Conservation (phyloP, 2,797 vertebrate species). For the Champsocephalus esox region DNA sequence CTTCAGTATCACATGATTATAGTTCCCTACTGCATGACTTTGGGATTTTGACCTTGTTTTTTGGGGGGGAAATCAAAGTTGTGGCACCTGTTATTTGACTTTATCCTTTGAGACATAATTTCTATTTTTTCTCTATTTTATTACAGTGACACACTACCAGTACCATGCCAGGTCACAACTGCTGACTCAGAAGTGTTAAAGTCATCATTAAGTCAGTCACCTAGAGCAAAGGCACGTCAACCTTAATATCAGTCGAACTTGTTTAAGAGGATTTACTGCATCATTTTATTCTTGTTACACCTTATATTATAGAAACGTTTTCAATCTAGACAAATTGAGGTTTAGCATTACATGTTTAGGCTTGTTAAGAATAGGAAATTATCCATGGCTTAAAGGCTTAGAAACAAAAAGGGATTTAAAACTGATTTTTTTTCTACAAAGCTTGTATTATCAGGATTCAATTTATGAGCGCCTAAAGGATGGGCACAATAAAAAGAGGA, state of each 20-base stretch:
- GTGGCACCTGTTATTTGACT: neutral
- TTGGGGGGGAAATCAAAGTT: conserved; percentile 11
- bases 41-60: conserved; percentile 4
- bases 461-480: conserved; percentile 33
- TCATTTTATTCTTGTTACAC: conserved; percentile 55
- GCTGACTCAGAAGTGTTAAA: conserved; percentile 35
- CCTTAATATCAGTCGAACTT: conserved; percentile 36
- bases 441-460: conserved; percentile 58
- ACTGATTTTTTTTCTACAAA: conserved; percentile 47
- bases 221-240: conserved; percentile 25
- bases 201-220: conserved; percentile 32
- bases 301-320: conserved; percentile 17
- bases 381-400: conserved; percentile 56
- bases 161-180: conserved; percentile 2
- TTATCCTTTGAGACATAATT: neutral
- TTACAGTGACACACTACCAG: conserved; percentile 1
- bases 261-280: conserved; percentile 38
- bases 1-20: neutral
- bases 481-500: conserved; percentile 41
- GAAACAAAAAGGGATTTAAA: conserved; percentile 69
- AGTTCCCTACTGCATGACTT: neutral
- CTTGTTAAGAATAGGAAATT: conserved; percentile 49
- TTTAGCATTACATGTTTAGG: conserved; percentile 40
- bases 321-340: conserved; percentile 37
- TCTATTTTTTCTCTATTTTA: neutral